A percentile compares a stretch with the other conserved stretches of the same genome.
phyloP scores from a whole-genome alignment of 2,888 invertebrate genomes.

The Andricus curvator region DNA sequence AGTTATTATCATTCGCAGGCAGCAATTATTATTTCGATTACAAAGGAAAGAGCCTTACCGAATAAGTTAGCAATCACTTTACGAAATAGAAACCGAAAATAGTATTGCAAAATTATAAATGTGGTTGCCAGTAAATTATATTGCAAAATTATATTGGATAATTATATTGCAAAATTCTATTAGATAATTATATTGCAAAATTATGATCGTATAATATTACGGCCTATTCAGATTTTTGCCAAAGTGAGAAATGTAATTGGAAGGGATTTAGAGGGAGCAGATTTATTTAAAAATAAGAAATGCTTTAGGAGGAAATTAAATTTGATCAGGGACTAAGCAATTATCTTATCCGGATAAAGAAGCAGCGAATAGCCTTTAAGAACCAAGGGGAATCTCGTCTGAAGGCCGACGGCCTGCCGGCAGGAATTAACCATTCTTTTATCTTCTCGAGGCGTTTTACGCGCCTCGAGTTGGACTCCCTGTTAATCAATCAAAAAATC shows the following conservation, averaged over 20 bases:
- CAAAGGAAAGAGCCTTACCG: not conserved
- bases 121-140: constrained; percentile 17
- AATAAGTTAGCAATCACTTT: not conserved
- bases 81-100: constrained; percentile 5
- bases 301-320: constrained; percentile 61
- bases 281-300: constrained; percentile 38
- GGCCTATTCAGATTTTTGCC: constrained; percentile 50
- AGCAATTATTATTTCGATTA: not conserved
- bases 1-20: not conserved
- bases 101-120: constrained; percentile 13
- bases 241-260: constrained; percentile 27
- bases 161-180: constrained; percentile 49
- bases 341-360: constrained; percentile 68
- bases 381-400: constrained; percentile 57
- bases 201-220: constrained; percentile 45
- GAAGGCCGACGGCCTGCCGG: constrained; percentile 62
- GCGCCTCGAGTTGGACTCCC: constrained; percentile 64
- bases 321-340: constrained; percentile 68
- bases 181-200: constrained; percentile 49
- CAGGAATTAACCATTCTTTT: constrained; percentile 63
- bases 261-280: constrained; percentile 16
- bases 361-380: constrained; percentile 66
- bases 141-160: constrained; percentile 28
- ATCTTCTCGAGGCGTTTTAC: constrained; percentile 66
- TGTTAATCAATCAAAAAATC: constrained; percentile 76